These are phyloP conservation scores for Terrapene triunguis DNA, from an alignment of 2,113 vertebrate species.

Conservation along the genomic window DNA sequence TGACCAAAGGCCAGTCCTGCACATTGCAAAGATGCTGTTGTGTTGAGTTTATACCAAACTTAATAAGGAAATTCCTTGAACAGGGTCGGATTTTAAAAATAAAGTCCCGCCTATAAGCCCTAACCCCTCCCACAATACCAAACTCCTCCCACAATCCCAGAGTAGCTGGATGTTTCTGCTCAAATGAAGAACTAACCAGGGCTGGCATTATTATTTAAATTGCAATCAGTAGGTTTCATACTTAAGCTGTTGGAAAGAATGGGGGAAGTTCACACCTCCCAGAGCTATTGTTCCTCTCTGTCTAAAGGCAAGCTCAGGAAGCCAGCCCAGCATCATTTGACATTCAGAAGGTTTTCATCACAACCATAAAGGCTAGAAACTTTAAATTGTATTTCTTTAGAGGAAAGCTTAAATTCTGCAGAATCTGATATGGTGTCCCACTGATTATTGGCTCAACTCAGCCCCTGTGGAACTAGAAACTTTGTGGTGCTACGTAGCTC, in stretches of 20 bases:
- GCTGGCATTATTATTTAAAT: background rate
- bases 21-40: background rate
- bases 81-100: background rate
- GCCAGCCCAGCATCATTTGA: background rate
- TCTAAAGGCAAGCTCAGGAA: constrained; percentile 22
- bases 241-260: background rate
- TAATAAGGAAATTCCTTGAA: background rate
- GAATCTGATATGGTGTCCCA: constrained; percentile 15
- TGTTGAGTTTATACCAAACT: background rate
- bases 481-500: constrained; percentile 3
- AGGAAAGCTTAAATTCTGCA: constrained; percentile 29
- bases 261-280: background rate
- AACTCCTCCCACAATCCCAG: background rate
- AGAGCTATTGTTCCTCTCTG: background rate
- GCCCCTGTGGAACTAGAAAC: constrained; percentile 6
- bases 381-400: background rate
- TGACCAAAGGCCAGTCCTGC: background rate
- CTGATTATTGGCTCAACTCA: constrained; percentile 32
- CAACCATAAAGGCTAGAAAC: background rate
- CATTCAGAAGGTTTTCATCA: background rate
- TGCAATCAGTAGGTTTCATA: constrained; percentile 17
- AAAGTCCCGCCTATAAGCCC: background rate
- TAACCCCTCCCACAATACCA: background rate
- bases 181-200: background rate
- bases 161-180: background rate